Evolutionary conservation across 1,140 invertebrate genomes (phyloP).

Genomic region (Drosophila ananassae): DNA sequence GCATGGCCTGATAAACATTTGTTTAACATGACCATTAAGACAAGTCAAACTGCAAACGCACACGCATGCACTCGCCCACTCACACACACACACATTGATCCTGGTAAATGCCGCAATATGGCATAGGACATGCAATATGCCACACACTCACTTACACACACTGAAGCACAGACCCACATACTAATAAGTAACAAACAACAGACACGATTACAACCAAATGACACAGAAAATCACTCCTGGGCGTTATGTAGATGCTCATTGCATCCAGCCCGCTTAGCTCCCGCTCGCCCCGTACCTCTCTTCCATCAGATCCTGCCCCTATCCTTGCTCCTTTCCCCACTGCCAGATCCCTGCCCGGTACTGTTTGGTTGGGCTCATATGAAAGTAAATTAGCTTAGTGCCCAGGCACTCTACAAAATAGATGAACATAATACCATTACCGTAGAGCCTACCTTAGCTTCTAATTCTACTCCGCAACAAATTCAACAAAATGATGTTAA

Average conservation of each 20-base stretch:
- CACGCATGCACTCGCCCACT: slow-evolving; percentile 31
- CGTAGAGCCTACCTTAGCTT: no score
- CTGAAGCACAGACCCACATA: slow-evolving; percentile 40
- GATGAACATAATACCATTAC: no score
- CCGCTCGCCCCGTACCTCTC: background rate
- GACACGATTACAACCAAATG: slow-evolving; percentile 82
- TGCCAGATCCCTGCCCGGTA: slow-evolving; percentile 2
- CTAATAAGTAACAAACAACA: slow-evolving; percentile 82
- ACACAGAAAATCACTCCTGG: slow-evolving; percentile 79
- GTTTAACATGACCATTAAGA: slow-evolving; percentile 82
- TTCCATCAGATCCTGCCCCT: background rate
- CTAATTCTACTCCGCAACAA: no score
- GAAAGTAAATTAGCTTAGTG: slow-evolving; percentile 76
- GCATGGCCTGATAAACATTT: slow-evolving; percentile 82
- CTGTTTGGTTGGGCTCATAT: slow-evolving; percentile 59
- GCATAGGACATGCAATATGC: slow-evolving; percentile 57
- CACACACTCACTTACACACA: slow-evolving; percentile 24
- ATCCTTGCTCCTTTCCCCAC: slow-evolving; percentile 20
- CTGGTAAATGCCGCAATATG: slow-evolving; percentile 59
- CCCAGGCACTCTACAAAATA: slow-evolving; percentile 25
- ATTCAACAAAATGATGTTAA: no score
- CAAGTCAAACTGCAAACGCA: slow-evolving; percentile 77
- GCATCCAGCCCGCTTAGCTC: slow-evolving; percentile 32
- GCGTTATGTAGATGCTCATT: slow-evolving; percentile 62
- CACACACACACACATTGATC: slow-evolving; percentile 20